Conservation (phyloP, 2,888 invertebrate genomes). For the Drosophila suboccidentalis region DNA sequence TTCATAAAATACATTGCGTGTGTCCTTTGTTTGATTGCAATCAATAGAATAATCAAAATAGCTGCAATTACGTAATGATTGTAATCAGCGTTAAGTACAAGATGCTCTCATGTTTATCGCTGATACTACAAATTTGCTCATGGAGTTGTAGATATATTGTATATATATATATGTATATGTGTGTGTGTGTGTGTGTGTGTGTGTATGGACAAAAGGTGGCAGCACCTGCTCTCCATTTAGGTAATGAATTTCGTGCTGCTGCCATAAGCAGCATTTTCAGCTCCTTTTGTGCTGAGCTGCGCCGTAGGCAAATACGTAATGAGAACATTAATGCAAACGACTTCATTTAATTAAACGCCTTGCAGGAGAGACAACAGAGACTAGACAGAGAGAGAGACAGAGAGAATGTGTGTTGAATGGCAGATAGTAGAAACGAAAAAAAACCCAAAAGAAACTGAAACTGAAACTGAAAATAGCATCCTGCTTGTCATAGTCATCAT, state of each 20-base stretch:
- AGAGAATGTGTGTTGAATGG: neutral
- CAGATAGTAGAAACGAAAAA: conserved; percentile 13
- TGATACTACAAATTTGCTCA: conserved; percentile 33
- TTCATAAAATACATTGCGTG: neutral
- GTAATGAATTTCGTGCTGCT: conserved; percentile 71
- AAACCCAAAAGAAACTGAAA: conserved; percentile 25
- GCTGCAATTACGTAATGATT: conserved; percentile 55
- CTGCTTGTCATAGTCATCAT: conserved; percentile 59
- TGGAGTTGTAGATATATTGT: neutral
- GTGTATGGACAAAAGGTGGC: conserved; percentile 33
- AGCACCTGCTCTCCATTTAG: conserved; percentile 71
- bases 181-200: neutral
- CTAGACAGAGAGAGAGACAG: conserved; percentile 1
- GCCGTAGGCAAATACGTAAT: conserved; percentile 76
- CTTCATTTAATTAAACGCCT: conserved; percentile 79
- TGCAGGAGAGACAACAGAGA: conserved; percentile 15
- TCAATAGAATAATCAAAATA: conserved; percentile 21
- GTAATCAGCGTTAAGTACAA: conserved; percentile 55
- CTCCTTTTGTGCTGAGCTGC: conserved; percentile 31
- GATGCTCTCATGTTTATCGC: conserved; percentile 18
- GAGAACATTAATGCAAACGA: conserved; percentile 79
- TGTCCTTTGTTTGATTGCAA: conserved; percentile 8
- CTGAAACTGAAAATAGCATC: conserved; percentile 45
- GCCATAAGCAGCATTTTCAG: conserved; percentile 25
- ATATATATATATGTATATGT: neutral